phyloP scores from a whole-genome alignment of 2,797 vertebrate species.

The Intellagama lesueurii region DNA sequence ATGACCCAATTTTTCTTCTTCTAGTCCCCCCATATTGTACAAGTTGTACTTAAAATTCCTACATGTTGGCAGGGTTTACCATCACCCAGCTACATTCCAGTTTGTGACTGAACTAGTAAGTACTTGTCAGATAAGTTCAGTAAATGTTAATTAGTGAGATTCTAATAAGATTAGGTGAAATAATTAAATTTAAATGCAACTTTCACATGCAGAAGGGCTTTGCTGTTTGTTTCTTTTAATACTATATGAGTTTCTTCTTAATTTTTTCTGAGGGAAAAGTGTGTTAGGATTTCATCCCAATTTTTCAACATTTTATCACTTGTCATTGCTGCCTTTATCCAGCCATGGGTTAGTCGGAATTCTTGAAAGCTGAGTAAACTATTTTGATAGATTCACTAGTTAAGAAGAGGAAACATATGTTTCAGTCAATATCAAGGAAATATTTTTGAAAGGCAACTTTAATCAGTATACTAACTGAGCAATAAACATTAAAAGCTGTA shows the following conservation, averaged over 20 bases:
- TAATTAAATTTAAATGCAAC: conserved; percentile 35
- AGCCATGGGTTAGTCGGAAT: neutral
- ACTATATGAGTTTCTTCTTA: neutral
- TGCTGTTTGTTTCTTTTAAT: neutral
- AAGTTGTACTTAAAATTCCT: conserved; percentile 43
- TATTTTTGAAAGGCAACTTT: neutral
- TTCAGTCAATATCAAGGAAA: neutral
- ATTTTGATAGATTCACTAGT: neutral
- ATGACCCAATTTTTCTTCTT: neutral
- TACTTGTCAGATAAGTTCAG: conserved; percentile 54
- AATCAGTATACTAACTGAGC: neutral
- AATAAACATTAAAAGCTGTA: neutral
- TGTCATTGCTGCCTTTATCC: neutral
- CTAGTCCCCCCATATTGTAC: neutral
- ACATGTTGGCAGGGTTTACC: conserved; percentile 41
- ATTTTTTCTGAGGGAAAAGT: neutral
- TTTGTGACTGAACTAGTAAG: conserved; percentile 48
- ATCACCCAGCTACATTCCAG: conserved; percentile 40
- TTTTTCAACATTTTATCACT: conserved; percentile 7
- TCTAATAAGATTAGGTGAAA: conserved; percentile 41
- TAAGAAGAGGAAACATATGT: neutral
- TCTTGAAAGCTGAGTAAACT: neutral
- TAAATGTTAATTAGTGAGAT: conserved; percentile 48
- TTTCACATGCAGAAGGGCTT: conserved; percentile 24
- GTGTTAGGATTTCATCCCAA: neutral